These are phyloP conservation scores for Hirtodrosophila duncani DNA, from an alignment of 2,888 invertebrate genomes.

Conservation along the genomic window DNA sequence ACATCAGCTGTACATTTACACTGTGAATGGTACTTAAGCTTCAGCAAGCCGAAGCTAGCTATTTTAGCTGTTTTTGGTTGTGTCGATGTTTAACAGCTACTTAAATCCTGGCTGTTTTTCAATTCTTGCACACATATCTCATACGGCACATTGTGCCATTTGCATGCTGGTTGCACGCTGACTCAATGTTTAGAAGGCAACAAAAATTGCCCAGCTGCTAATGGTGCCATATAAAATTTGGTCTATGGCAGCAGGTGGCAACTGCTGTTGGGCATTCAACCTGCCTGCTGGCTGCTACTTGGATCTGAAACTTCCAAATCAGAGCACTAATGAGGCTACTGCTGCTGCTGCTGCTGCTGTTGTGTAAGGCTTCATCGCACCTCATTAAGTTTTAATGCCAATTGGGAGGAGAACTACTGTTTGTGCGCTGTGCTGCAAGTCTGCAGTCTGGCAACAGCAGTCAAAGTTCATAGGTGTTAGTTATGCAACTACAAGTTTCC, in stretches of 20 bases:
- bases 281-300: no score
- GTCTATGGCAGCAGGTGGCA: conserved; percentile 14
- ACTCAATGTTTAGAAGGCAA: no score
- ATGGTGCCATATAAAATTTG: conserved; percentile 38
- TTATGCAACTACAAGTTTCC: no score
- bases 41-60: no score
- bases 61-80: conserved; percentile 15
- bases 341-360: conserved; percentile 10
- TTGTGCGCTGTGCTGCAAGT: conserved; percentile 3
- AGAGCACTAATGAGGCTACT: conserved; percentile 38
- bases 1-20: no score
- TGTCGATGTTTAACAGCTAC: conserved; percentile 60
- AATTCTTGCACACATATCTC: conserved; percentile 48
- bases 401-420: conserved; percentile 32
- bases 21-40: no score
- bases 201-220: conserved; percentile 27
- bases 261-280: no score
- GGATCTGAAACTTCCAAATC: no score
- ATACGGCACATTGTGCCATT: conserved; percentile 39
- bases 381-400: conserved; percentile 57
- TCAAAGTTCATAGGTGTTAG: no score
- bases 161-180: conserved; percentile 19
- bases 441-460: conserved; percentile 23
- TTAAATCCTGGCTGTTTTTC: conserved; percentile 41
- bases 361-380: conserved; percentile 24